Base-by-base conservation (phyloP, 2,797 vertebrate genomes). In the Sarcoramphus papa region DNA sequence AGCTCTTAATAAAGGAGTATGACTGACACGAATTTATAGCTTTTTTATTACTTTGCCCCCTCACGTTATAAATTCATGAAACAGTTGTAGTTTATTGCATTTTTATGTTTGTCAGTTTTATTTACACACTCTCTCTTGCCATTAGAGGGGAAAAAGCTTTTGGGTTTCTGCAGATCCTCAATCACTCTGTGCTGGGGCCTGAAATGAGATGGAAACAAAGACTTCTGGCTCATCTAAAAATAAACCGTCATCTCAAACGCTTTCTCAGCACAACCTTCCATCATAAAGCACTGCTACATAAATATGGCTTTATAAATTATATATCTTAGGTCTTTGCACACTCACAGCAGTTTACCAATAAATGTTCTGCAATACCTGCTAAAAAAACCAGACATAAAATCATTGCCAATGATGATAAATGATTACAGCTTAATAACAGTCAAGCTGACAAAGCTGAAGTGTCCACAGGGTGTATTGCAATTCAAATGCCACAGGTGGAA, bases 31-130 rank as follows among this genome's bases (percentile, higher is more conserved):
- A 92, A 95, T 95, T 95, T 69, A 96, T 45, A 86, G 75, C 31
- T 93, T 92, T 85, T 92, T 94, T 93, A 96, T 95, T 96, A 83
- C 80, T 93, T 92, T 97, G 72, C 77, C 65, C 91, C 80, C 70
- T 85, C 73, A 43, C 6, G 12, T 93, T 92, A 92, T 88, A 96
- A 97, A 97, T 92, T 92, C 63, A 95, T 78, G 53, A 68, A 94
- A 78, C 31, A 59, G 87, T 64, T 89, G 65, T 62, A 65, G 54
- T 93, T 97, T 92, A 96, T 79, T 95, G 75, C 75, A 84, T 89
- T 96, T 95, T 96, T 95, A 88, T 82, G 65, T 94, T 76, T 95
- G 79, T 79, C 85, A 69, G 51, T 84, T 97, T 95, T 97, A 97
- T 96, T 97, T 95, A 97, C 89, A 93, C 72, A 60, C n/a, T 67